Evolutionary conservation across 2,888 invertebrate species (phyloP), one percentile per base, ranked within the genome.

Genomic region (Drosophila neonasuta): DNA sequence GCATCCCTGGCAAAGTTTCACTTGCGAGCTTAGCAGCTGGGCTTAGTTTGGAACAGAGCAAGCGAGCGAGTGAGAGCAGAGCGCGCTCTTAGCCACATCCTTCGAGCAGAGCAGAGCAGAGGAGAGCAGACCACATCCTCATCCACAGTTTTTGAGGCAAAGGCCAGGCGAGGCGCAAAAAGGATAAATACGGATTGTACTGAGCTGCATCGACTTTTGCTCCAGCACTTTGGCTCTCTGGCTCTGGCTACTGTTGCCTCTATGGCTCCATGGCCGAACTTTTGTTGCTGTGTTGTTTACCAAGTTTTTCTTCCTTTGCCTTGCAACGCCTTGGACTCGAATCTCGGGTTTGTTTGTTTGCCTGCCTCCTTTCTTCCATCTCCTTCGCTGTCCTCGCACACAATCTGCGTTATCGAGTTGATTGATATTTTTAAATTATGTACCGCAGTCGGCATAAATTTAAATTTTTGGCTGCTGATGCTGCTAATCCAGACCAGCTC

Each of bases 371-470:
- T 48, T 58, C 50, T 60, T 39, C 49, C 15, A 48, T 9, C 46
- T 30, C n/a, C 32, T 30, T 8, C 46, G 13, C 44, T 44, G 13
- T 20, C 3, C 34, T 61, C 29, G 44, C 52, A 36, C 60, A 78
- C 69, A 78, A 78, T 74, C 80, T 74, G 74, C 87, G 83, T 86
- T 84, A 84, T 83, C 83, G 83, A 82, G 80, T 84, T 84, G 83
- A 84, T 84, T 84, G 83, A 84, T 84, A 84, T 84, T 84, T 87
- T 83, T 82, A 84, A 84, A 84, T 84, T 82, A 82, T 82, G 81
- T 86, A 76, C 81, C 85, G 85, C 87, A 82, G 86, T 82, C 68
- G 81, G 81, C 81, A 82, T 86, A 82, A 82, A 82, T 82, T 82
- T 81, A 68, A 77, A 80, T 68, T 86, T 80, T 75, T 51, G 69